A percentile compares a stretch with the other conserved stretches of the same genome.
These are phyloP conservation scores for Beris morrisii DNA, from an alignment of 2,888 invertebrate species.

Conservation along the genomic window DNA sequence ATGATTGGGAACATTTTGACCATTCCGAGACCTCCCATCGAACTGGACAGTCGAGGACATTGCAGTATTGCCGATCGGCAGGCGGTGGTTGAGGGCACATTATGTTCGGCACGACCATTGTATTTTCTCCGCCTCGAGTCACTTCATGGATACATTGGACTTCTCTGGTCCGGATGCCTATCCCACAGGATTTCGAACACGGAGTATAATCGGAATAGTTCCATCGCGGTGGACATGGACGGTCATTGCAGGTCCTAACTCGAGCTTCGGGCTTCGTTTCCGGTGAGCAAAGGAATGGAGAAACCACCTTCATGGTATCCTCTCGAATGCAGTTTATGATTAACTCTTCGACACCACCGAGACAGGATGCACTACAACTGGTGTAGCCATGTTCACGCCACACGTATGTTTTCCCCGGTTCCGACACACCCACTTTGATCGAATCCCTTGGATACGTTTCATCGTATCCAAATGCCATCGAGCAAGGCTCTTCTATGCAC, in stretches of 20 bases:
- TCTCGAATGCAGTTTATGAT: slow-evolving; percentile 87
- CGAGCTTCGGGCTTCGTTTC: slow-evolving; percentile 87
- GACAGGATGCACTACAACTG: slow-evolving; percentile 91
- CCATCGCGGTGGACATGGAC: slow-evolving; percentile 94
- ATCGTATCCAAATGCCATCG: slow-evolving; percentile 61
- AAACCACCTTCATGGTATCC: slow-evolving; percentile 83
- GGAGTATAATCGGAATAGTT: slow-evolving; percentile 85
- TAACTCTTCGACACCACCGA: slow-evolving; percentile 85
- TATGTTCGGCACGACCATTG: slow-evolving; percentile 88
- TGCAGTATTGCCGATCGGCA: slow-evolving; percentile 86
- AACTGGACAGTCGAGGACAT: slow-evolving; percentile 89
- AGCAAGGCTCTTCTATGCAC: slow-evolving; percentile 79
- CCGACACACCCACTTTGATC: slow-evolving; percentile 69
- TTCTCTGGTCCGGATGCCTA: slow-evolving; percentile 88
- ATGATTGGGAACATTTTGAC: slow-evolving; percentile 90
- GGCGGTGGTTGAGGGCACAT: slow-evolving; percentile 90
- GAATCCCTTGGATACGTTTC: slow-evolving; percentile 55
- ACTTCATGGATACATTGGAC: slow-evolving; percentile 66
- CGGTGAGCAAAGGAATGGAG: slow-evolving; percentile 83
- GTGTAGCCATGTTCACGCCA: slow-evolving; percentile 91
- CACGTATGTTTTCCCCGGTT: slow-evolving; percentile 79
- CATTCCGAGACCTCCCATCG: slow-evolving; percentile 86
- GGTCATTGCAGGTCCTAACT: slow-evolving; percentile 89
- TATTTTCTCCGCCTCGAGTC: slow-evolving; percentile 83
- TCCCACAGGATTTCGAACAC: slow-evolving; percentile 92